A percentile compares a stretch with the other conserved stretches of the same genome.
Conservation (phyloP, 2,113 vertebrate species). For the Plecturocebus donacophilus region DNA sequence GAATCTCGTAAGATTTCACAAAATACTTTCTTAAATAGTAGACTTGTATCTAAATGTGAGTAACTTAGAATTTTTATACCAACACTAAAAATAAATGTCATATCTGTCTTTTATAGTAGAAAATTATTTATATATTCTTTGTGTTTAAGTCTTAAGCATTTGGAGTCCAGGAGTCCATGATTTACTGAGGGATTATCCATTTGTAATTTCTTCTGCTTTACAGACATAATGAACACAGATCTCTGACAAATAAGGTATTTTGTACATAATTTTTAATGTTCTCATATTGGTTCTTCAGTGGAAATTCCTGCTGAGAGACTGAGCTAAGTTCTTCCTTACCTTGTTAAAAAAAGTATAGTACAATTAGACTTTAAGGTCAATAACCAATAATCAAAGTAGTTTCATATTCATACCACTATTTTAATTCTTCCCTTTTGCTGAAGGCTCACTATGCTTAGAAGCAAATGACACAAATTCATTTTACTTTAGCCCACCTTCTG, state of each 20-base stretch:
- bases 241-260: not conserved
- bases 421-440: not conserved
- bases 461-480: not conserved
- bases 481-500: not conserved
- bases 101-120: not conserved
- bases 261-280: not conserved
- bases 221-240: not conserved
- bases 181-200: not conserved
- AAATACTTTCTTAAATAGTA: not conserved
- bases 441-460: not conserved
- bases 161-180: not conserved
- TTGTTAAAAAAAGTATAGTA: not conserved
- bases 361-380: not conserved
- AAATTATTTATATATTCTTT: not conserved
- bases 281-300: not conserved
- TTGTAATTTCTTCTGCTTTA: not conserved
- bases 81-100: not conserved
- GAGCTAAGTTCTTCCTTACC: not conserved
- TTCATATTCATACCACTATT: not conserved
- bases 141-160: not conserved
- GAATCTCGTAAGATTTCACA: conserved; percentile 3
- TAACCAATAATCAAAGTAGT: not conserved
- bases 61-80: conserved; percentile 26
- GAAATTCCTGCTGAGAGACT: not conserved
- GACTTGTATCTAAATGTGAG: not conserved